Conservation (phyloP, 2,113 vertebrate species). For the Nothocercus julius region DNA sequence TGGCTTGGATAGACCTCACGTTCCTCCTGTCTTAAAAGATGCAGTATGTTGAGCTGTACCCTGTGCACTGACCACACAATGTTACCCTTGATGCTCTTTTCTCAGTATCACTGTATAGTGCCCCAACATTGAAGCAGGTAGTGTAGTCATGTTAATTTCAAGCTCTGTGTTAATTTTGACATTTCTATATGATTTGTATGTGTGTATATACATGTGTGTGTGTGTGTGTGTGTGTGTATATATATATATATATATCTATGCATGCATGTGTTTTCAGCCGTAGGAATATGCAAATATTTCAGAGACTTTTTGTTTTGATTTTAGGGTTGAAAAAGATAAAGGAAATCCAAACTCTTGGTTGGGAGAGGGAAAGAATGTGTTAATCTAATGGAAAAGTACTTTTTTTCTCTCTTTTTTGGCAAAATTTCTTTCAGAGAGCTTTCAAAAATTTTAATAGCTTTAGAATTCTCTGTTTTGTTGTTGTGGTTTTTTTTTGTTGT, state of each 20-base stretch:
- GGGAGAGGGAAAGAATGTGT: background rate
- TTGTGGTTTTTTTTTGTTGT: background rate
- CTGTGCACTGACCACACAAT: background rate
- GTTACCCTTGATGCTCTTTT: background rate
- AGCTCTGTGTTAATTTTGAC: background rate
- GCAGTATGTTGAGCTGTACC: background rate
- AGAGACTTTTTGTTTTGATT: background rate
- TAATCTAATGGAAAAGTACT: background rate
- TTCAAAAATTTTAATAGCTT: background rate
- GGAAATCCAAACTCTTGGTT: background rate
- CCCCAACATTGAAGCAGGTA: background rate
- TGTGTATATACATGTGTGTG: background rate
- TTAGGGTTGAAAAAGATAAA: background rate
- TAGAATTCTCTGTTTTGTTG: background rate
- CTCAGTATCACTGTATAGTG: background rate
- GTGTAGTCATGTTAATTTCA: background rate
- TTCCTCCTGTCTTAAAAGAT: background rate
- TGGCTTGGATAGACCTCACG: background rate
- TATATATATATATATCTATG: too few species aligned
- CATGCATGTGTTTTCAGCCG: background rate
- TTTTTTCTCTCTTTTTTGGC: background rate
- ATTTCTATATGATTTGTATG: background rate
- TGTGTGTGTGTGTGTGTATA: too few species aligned
- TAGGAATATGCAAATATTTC: background rate
- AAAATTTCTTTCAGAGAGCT: background rate